A percentile compares a stretch with the other conserved stretches of the same genome.
Evolutionary conservation across 2,888 invertebrate species (phyloP).

Genomic region (Agrochola circellaris): DNA sequence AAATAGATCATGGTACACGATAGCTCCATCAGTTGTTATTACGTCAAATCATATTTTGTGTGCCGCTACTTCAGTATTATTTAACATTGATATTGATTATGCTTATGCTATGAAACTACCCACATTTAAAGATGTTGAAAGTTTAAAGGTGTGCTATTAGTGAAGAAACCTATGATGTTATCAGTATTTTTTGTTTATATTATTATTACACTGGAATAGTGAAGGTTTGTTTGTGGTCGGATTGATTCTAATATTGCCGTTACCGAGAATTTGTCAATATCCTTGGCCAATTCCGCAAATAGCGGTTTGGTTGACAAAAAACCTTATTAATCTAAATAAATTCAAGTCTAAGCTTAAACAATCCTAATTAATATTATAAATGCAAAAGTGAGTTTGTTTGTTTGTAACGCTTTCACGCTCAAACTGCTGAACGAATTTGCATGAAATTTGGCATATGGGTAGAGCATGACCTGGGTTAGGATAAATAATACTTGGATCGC

Average conservation of each 20-base stretch:
- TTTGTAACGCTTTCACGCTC: too few species aligned
- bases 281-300: conserved; percentile 29
- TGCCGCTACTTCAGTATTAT: neutral
- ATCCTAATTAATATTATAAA: neutral
- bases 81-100: too few species aligned
- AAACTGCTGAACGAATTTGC: too few species aligned
- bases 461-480: too few species aligned
- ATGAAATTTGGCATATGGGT: too few species aligned
- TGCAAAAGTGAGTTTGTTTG: too few species aligned
- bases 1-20: neutral
- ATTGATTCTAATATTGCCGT: conserved; percentile 7
- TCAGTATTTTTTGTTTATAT: neutral
- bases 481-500: too few species aligned
- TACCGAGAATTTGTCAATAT: conserved; percentile 38
- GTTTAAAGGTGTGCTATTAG: neutral
- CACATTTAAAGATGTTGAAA: neutral
- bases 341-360: neutral
- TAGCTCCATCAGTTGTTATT: neutral
- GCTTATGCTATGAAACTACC: neutral
- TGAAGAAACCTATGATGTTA: neutral
- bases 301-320: conserved; percentile 8
- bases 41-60: neutral
- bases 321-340: conserved; percentile 1
- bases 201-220: neutral
- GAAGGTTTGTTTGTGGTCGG: conserved; percentile 17